phyloP scores from a whole-genome alignment of 2,797 vertebrate genomes.

The Caiman crocodilus region DNA sequence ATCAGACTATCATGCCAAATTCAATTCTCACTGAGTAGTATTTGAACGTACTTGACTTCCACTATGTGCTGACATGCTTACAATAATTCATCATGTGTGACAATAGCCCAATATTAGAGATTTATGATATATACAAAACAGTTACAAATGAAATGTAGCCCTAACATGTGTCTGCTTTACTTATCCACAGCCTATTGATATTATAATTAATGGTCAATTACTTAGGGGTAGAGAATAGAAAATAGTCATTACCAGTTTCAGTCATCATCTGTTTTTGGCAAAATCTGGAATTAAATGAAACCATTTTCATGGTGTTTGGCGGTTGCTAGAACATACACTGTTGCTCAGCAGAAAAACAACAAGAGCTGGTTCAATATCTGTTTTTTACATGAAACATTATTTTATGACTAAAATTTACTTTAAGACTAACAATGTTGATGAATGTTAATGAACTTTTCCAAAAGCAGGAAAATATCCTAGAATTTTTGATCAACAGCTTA shows the following conservation, averaged over 20 bases:
- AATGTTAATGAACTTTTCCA: conserved; percentile 8
- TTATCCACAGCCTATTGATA: conserved; percentile 87
- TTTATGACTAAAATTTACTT: conserved; percentile 52
- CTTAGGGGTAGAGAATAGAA: conserved; percentile 83
- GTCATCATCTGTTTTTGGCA: conserved; percentile 79
- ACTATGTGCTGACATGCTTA: conserved; percentile 92
- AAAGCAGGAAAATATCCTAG: conserved; percentile 13
- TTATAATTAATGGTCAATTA: conserved; percentile 88
- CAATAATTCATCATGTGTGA: conserved; percentile 93
- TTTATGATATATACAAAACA: conserved; percentile 88
- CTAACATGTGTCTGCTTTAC: conserved; percentile 86
- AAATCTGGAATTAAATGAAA: conserved; percentile 81
- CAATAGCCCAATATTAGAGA: conserved; percentile 90
- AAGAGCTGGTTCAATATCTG: conserved; percentile 33
- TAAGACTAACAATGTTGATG: conserved; percentile 1
- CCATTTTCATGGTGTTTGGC: conserved; percentile 76
- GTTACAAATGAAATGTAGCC: conserved; percentile 86
- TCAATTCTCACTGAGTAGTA: conserved; percentile 98
- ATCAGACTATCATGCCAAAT: conserved; percentile 97
- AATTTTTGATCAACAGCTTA: conserved; percentile 37
- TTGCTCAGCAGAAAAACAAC: conserved; percentile 52
- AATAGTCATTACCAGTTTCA: conserved; percentile 87
- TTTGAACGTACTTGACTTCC: conserved; percentile 97
- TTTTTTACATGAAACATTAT: conserved; percentile 25
- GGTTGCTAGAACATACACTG: conserved; percentile 71